phyloP scores from a whole-genome alignment of 2,888 invertebrate species.

The Drosophila lacicola region DNA sequence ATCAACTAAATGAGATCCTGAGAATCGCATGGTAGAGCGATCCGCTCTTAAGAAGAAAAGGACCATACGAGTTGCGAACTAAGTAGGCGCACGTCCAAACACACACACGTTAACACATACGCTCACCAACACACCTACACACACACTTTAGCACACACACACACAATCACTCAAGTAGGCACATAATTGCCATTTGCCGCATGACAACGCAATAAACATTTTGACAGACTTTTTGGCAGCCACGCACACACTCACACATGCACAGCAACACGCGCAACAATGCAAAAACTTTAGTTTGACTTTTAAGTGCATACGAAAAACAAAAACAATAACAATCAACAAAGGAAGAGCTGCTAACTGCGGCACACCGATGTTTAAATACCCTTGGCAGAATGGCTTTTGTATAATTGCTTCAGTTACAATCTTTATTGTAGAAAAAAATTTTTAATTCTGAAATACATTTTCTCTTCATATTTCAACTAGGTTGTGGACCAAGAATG shows the following conservation, averaged over 20 bases:
- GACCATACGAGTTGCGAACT: not conserved
- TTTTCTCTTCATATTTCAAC: no score
- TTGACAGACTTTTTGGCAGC: constrained; percentile 41
- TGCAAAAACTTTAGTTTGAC: constrained; percentile 42
- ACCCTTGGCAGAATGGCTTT: not conserved
- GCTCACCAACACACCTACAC: not conserved
- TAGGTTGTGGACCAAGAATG: no score
- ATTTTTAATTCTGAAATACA: no score
- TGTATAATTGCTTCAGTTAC: no score
- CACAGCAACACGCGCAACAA: constrained; percentile 35
- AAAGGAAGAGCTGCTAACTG: not conserved
- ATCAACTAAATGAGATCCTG: not conserved
- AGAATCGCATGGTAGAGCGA: not conserved
- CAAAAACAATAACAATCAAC: constrained; percentile 19
- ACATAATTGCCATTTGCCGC: constrained; percentile 37
- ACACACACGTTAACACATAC: not conserved
- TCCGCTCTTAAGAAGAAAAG: not conserved
- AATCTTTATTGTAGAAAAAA: no score
- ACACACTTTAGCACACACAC: not conserved
- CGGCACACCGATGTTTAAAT: not conserved
- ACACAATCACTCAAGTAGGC: not conserved
- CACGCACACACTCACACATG: constrained; percentile 9
- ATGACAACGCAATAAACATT: constrained; percentile 44
- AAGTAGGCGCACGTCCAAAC: not conserved
- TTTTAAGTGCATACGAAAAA: constrained; percentile 50